Evolutionary conservation across 2,888 invertebrate species (phyloP), one percentile per base, ranked within the genome.

Genomic region (Aporophyla nigra): DNA sequence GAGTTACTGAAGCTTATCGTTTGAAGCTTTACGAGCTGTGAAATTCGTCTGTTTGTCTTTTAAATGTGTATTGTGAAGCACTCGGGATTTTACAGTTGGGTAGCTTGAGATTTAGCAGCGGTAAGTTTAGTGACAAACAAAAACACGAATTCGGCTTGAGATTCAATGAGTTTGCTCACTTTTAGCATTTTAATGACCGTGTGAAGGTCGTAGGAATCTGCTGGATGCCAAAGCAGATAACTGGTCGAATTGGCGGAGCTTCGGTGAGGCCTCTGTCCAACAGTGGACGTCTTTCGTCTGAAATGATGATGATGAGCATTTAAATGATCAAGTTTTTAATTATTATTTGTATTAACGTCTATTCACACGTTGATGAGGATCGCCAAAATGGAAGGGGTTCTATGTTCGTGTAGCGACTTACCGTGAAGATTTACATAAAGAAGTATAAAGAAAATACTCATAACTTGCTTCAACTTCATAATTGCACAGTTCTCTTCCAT

Each of bases 11-110:
- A 73, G 85, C 87, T 71, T 83, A 58, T 62, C 70, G 59, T 71
- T 78, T 56, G 27, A 69, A 70, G 76, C 53, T 81, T 82, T 83
- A 76, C 80, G 80, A 81, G 69, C 80, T 80, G 80, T 82, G 78
- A 81, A 86, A 80, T 87, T 83, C 33, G 76, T 82, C 81, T 89
- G 78, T 87, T 89, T 89, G 85, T 87, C 33, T 80, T 77, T 61
- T 58, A 43, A 76, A 74, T 58, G 43, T 27, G 58, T 75, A 78
- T 76, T 70, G 59, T 72, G 51, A 43, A 1, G 49, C 24, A 54
- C 49, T 68, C 43, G 14, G 16, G 12, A 67, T 66, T 78, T 82
- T 63, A 74, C 81, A 77, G 74, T 77, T 73, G 51, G 40, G 0
- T 68, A 62, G 56, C 53, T 78, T 51, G 9, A 40, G 71, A 67